Percentiles rank a stretch among this genome's conserved stretches.
These are phyloP conservation scores for Gastrophryne carolinensis DNA, from an alignment of 2,797 vertebrate genomes.

Conservation along the genomic window DNA sequence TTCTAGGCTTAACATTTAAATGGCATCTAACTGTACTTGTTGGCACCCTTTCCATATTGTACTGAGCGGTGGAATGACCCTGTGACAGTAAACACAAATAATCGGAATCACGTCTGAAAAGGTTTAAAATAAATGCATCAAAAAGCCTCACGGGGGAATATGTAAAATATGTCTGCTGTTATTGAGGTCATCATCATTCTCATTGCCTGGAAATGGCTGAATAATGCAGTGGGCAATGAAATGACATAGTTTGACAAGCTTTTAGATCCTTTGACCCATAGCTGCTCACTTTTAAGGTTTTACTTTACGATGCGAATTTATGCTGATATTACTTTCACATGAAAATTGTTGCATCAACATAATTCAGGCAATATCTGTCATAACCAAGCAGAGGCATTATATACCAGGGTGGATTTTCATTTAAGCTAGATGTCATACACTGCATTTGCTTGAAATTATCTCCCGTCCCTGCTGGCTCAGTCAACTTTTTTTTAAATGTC, in stretches of 20 bases:
- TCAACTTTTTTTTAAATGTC: constrained; percentile 25
- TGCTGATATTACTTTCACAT: constrained; percentile 33
- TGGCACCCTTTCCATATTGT: not conserved
- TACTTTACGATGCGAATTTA: constrained; percentile 34
- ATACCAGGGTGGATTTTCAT: constrained; percentile 24
- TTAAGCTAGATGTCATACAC: constrained; percentile 21
- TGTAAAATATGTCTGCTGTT: constrained; percentile 4
- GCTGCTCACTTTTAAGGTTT: constrained; percentile 36
- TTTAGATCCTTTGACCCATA: constrained; percentile 46
- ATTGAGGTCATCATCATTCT: constrained; percentile 46
- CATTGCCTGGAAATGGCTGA: constrained; percentile 36
- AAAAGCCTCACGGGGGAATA: not conserved
- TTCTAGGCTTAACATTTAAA: not conserved
- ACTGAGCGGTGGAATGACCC: not conserved
- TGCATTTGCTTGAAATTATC: constrained; percentile 30
- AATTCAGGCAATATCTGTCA: constrained; percentile 45
- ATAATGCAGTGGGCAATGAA: constrained; percentile 38
- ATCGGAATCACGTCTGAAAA: not conserved
- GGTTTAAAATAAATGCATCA: not conserved
- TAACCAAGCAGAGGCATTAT: constrained; percentile 24
- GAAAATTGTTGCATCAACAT: constrained; percentile 49
- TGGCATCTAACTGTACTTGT: not conserved
- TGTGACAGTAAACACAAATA: not conserved
- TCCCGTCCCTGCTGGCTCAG: constrained; percentile 19
- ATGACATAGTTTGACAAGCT: constrained; percentile 29